These are phyloP conservation scores for Pangasius macronema DNA, from an alignment of 2,797 vertebrate genomes.

Conservation along the genomic window DNA sequence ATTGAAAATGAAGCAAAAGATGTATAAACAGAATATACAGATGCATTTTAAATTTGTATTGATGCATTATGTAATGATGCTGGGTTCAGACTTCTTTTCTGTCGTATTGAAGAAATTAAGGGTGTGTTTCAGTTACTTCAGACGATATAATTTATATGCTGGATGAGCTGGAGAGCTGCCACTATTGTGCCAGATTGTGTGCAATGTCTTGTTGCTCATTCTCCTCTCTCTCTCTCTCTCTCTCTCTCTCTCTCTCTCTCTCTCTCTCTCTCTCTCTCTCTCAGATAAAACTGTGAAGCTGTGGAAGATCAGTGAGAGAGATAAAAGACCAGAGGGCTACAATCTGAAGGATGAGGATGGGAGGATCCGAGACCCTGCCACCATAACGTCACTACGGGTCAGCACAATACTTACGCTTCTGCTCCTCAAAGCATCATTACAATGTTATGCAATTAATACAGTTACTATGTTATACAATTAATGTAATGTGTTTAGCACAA, in stretches of 20 bases:
- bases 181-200: slow-evolving; percentile 72
- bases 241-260: slow-evolving; percentile 21
- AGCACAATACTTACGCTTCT: slow-evolving; percentile 47
- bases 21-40: not conserved
- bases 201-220: slow-evolving; percentile 35
- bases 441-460: not conserved
- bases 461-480: not conserved
- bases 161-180: slow-evolving; percentile 66
- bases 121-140: slow-evolving; percentile 8
- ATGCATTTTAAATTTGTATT: not conserved
- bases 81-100: not conserved
- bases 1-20: not conserved
- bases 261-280: not conserved
- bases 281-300: slow-evolving; percentile 96
- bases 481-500: not conserved
- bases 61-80: not conserved
- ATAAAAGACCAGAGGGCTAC: slow-evolving; percentile 96
- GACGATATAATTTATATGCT: slow-evolving; percentile 40
- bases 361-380: slow-evolving; percentile 90
- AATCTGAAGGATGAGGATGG: slow-evolving; percentile 98
- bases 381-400: slow-evolving; percentile 93
- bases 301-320: slow-evolving; percentile 97
- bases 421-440: not conserved
- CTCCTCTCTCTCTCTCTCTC: not conserved
- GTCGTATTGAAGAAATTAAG: not conserved